Evolutionary conservation across 2,888 invertebrate species (phyloP), one percentile per base, ranked within the genome.

Genomic region (Troides aeacus): DNA sequence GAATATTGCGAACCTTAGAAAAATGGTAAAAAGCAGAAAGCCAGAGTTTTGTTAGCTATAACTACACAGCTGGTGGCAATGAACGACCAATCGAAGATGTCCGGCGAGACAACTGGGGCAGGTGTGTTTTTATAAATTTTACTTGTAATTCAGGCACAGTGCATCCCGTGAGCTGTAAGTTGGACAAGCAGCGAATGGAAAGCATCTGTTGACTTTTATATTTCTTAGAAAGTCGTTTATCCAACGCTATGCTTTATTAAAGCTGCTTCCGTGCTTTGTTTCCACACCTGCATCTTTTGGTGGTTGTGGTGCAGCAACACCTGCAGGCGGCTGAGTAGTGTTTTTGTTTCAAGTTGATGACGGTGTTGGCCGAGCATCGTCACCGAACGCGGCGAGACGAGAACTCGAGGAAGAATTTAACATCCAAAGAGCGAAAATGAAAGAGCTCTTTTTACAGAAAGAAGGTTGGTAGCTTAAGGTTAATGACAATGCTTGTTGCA

Each of bases 371-470:
- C 77, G 79, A 71, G 78, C 79, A 72, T 77, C 80, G 72, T 83
- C 81, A 66, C 81, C 83, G 65, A 87, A 86, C 69, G 79, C 82
- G 73, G 76, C 79, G 74, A 81, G 82, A 70, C 85, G 86, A 75
- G 94, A 95, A 81, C 94, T 97, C 82, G 95, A 96, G 80, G 96
- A 95, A 76, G 97, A 98, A 85, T 99, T 98, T 92, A 97, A 98
- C 84, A 91, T 94, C 72, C 98, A 98, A 86, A 94, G 98, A 78
- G 98, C 98, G 57, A 97, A 96, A 93, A 95, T 99, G 94, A 98
- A 97, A 93, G 98, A 98, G 80, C 90, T 99, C 71, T 98, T 96
- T 91, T 94, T 98, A 79, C 97, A 97, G 87, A 98, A 98, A 94
- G 98, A 99, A 96, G 96, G 97, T 97, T 93, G 82, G 88, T 86